Evolutionary conservation across 64 coral and sea anemone species (phyloP), one percentile per base, ranked within the genome.

Genomic region (Acropora yongei): DNA sequence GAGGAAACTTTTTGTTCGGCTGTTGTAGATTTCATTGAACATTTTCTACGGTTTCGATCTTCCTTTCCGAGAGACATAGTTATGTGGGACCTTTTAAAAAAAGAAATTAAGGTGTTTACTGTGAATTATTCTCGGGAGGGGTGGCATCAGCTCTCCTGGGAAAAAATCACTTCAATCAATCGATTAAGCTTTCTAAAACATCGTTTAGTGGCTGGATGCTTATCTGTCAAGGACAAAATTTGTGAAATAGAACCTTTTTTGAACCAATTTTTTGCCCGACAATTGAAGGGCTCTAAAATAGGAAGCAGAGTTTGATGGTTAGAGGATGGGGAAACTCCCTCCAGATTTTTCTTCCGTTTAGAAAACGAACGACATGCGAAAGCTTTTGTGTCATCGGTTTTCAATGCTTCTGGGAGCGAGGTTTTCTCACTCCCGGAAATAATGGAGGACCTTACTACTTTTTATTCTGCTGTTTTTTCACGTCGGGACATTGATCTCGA

Each of bases 271-370:
- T 30, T 30, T 30, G 30, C 30, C 30, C 30, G 30, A 30, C 30
- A 30, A 30, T 30, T 30, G 30, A 0, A 17, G 80, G 90, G 77
- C 0, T 71, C 79, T 0, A 12, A 14, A 8, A 19, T 92, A 6
- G 3, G 51, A 0, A 49, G 80, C 0, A 71, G 51, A 47, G 12
- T 60, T 8, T 30, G 42, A 0, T 86, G 90, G 90, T 47, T 50
- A 2, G 90, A 92, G 72, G 80, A 85, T 5, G 90, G 90, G 0
- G 49, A 92, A 57, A 3, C 20, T 0, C 86, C 90, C 8, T 43
- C 80, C 5, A 1, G 2, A 0, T 68, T 39, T 77, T 85, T 85
- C 4, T 13, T 85, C 18, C 45, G 20, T 18, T 6, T 75, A 0
- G 80, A 92, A 8, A 77, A 76, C 6, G 18, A 76, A 44, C 19